Evolutionary conservation across 2,797 vertebrate species (phyloP).

Genomic region (Acipenser ruthenus): DNA sequence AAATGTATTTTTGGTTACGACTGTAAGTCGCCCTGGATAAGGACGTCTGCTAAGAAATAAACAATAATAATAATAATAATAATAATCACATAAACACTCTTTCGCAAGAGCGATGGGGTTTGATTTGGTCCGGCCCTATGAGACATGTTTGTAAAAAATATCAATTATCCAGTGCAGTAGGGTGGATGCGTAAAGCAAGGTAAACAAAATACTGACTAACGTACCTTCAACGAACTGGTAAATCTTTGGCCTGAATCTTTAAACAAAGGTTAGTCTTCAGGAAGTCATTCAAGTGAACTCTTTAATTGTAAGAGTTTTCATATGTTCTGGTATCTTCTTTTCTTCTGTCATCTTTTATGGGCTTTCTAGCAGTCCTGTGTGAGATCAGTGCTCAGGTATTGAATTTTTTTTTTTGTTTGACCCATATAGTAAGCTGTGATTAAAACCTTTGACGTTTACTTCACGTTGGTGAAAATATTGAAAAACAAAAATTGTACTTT

Average conservation of each 20-base stretch:
- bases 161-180: too few relatives aligned
- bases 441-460: constrained; percentile 2
- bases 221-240: too few relatives aligned
- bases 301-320: not conserved
- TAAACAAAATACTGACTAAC: too few relatives aligned
- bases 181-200: too few relatives aligned
- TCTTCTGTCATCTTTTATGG: constrained; percentile 5
- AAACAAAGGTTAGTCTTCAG: not conserved
- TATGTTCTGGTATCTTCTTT: constrained; percentile 5
- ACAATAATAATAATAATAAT: too few relatives aligned
- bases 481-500: constrained; percentile 11
- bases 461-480: constrained; percentile 5
- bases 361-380: constrained; percentile 16
- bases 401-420: constrained; percentile 5
- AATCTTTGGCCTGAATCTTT: not conserved
- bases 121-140: too few relatives aligned
- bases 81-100: not conserved
- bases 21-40: too few relatives aligned
- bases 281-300: not conserved
- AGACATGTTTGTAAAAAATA: too few relatives aligned
- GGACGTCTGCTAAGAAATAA: too few relatives aligned
- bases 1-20: too few relatives aligned
- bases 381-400: constrained; percentile 28
- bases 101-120: not conserved
- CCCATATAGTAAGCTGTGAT: constrained; percentile 1